A percentile compares a stretch with the other conserved stretches of the same genome.
These are phyloP conservation scores for Penaeus monodon DNA, from an alignment of 2,888 invertebrate genomes.

Conservation along the genomic window DNA sequence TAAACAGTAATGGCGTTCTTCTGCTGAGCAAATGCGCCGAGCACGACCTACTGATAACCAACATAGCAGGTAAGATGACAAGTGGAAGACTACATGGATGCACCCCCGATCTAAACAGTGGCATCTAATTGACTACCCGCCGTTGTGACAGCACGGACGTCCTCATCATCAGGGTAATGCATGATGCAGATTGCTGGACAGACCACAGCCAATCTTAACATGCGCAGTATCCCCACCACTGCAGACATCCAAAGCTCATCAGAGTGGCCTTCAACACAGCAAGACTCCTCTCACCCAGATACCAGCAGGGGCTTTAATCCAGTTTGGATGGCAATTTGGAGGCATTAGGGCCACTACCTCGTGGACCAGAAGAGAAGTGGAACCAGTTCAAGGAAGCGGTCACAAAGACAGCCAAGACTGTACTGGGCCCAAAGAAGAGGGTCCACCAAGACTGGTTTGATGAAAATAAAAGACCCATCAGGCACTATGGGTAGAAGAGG, in stretches of 20 bases:
- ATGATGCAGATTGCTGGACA: too few species aligned
- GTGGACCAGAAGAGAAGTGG: slow-evolving; percentile 7
- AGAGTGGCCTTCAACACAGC: neutral
- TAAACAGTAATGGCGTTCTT: too few species aligned
- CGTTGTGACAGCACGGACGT: too few species aligned
- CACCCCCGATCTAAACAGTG: too few species aligned
- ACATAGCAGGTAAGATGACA: too few species aligned
- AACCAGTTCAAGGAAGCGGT: neutral
- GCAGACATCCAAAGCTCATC: slow-evolving; percentile 1
- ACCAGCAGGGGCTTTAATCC: neutral
- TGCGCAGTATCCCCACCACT: neutral
- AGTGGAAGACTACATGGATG: too few species aligned
- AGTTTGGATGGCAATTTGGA: neutral
- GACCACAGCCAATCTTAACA: neutral
- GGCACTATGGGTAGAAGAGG: neutral
- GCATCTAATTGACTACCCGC: too few species aligned
- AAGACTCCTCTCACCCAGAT: neutral
- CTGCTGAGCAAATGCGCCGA: too few species aligned
- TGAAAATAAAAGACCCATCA: neutral
- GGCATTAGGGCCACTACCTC: neutral
- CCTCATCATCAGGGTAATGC: too few species aligned
- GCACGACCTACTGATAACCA: too few species aligned
- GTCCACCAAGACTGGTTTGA: neutral
- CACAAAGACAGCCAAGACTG: neutral
- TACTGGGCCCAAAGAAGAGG: neutral